Base-by-base conservation (phyloP, 2,797 vertebrate species). In the Lophotriccus pileatus region DNA sequence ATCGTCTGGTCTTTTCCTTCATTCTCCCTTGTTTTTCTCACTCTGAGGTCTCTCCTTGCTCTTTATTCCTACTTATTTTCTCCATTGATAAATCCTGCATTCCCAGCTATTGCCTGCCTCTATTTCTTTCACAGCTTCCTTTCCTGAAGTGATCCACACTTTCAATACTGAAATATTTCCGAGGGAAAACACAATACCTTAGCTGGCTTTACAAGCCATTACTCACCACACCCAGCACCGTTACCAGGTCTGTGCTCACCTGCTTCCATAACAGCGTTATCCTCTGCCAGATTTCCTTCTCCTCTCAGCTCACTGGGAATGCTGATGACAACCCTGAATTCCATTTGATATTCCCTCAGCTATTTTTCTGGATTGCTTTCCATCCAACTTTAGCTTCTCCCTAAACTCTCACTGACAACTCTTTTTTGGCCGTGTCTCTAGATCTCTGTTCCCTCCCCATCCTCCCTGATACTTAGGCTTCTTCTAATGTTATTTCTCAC, bases 141-240 rank as follows among this genome's bases (percentile, higher is more conserved):
- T 72, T 60, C 21, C 68, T 50, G 32, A 83, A 74, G 7, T 37
- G 18, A 7, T 25, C 20, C 17, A 12, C 2, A 32, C 39, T n/a
- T 66, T 62, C 44, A 63, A 19, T 14, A 39, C 21, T 39, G 28
- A 50, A 30, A 50, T 34, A 69, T 17, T 72, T 86, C 34, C 36
- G 24, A 56, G 22, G 37, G 12, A 34, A 85, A 89, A 85, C 43
- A 4, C 34, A 53, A 6, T 24, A 23, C 21, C 50, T 44, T 27
- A 63, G 46, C 30, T 64, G 47, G 37, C 37, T 84, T 50, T 79
- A 44, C 36, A 74, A 67, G 6, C 12, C 63, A 32, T 34, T 84
- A 20, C n/a, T 36, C 15, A 10, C 52, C 13, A 36, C 41, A 58
- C 1, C 7, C 36, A 70, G 36, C 3, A 30, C 5, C 5, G 0